Evolutionary conservation across 2,888 invertebrate species (phyloP).

Genomic region (Drosophila diplacantha): DNA sequence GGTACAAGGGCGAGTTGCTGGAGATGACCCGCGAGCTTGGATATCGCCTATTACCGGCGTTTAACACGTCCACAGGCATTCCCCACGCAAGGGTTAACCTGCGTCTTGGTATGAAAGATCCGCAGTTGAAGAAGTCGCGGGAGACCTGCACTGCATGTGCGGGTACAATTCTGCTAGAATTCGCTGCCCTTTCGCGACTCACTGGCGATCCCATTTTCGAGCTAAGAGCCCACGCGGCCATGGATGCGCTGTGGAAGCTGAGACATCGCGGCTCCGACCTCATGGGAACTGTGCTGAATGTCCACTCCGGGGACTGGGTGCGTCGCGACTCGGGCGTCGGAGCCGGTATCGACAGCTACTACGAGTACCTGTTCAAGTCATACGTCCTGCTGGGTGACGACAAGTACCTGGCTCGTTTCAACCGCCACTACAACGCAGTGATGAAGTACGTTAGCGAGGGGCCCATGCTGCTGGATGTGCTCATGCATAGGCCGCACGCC

Average conservation of each 20-base stretch:
- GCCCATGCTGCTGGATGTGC: slow-evolving; percentile 95
- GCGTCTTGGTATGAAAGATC: slow-evolving; percentile 88
- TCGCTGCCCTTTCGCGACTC: slow-evolving; percentile 95
- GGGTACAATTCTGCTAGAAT: slow-evolving; percentile 97
- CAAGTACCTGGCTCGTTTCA: slow-evolving; percentile 94
- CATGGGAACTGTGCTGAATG: slow-evolving; percentile 97
- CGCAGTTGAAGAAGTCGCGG: slow-evolving; percentile 84
- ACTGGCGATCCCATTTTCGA: slow-evolving; percentile 95
- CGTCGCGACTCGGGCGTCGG: slow-evolving; percentile 97
- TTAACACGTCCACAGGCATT: slow-evolving; percentile 98
- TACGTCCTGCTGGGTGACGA: slow-evolving; percentile 97
- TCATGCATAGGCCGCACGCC: slow-evolving; percentile 96
- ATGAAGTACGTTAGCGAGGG: slow-evolving; percentile 97
- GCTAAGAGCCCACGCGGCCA: slow-evolving; percentile 94
- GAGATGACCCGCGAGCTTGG: slow-evolving; percentile 95
- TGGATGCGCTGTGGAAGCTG: slow-evolving; percentile 95
- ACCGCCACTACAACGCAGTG: slow-evolving; percentile 95
- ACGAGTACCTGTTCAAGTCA: slow-evolving; percentile 98
- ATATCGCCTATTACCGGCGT: slow-evolving; percentile 94
- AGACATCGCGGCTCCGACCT: slow-evolving; percentile 89
- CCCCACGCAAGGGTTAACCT: slow-evolving; percentile 97
- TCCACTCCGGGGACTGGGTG: slow-evolving; percentile 99
- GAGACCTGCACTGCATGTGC: slow-evolving; percentile 99
- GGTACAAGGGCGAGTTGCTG: slow-evolving; percentile 93
- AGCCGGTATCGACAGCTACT: slow-evolving; percentile 99